phyloP scores from a whole-genome alignment of 2,113 vertebrate species.

The Limnothrissa miodon region DNA sequence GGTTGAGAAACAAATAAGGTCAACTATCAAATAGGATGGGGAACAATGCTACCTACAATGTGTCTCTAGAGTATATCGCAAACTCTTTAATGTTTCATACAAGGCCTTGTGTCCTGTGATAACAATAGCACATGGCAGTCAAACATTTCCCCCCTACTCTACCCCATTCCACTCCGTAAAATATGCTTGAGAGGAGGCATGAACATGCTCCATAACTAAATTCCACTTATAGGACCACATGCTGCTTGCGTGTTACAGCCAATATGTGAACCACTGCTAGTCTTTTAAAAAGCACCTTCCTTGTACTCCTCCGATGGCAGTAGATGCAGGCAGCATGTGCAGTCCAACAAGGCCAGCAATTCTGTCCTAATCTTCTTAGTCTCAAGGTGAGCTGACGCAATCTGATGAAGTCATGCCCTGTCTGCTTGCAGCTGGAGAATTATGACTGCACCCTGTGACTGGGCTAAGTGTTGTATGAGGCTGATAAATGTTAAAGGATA shows the following conservation, averaged over 20 bases:
- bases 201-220: constrained; percentile 9
- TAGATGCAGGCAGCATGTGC: background rate
- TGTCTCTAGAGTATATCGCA: background rate
- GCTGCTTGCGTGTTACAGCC: background rate
- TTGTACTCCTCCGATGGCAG: background rate
- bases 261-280: background rate
- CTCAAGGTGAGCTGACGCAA: constrained; percentile 14
- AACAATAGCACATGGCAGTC: constrained; percentile 19
- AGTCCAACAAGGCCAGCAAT: background rate
- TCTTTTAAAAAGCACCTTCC: background rate
- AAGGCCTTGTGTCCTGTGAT: background rate
- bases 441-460: background rate
- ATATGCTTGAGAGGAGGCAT: constrained; percentile 7
- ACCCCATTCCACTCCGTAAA: background rate
- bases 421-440: constrained; percentile 4
- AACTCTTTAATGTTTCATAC: constrained; percentile 33
- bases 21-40: background rate
- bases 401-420: constrained; percentile 13
- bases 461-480: background rate
- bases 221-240: background rate
- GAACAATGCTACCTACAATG: constrained; percentile 37
- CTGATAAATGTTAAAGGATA: background rate
- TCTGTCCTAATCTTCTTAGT: background rate
- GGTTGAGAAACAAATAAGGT: background rate
- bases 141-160: background rate